Base-by-base conservation (phyloP, 2,888 invertebrate species). In the Balanococcus diminutus region DNA sequence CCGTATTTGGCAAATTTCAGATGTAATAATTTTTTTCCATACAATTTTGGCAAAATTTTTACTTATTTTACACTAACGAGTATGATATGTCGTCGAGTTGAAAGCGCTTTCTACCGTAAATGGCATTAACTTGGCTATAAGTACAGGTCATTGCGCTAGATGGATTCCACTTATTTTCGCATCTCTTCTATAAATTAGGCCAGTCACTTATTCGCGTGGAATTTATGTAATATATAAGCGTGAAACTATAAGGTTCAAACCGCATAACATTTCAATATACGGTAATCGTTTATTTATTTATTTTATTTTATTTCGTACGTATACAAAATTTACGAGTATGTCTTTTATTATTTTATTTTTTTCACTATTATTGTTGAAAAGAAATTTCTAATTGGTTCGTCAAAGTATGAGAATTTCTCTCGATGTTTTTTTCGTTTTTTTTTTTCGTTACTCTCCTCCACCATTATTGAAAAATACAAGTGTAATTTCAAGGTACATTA, bases 371-470 rank as follows among this genome's bases (percentile, higher is more conserved):
- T 36, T 79, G 75, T 79, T 19, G 22, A 22, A 36, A 32, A 79
- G 75, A 79, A 79, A 79, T 79, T 79, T 79, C 75, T 79, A 79
- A 79, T 79, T 79, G 75, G 75, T 36, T 79, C 31, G 31, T 72
- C 72, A 28, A 79, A 16, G 16, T 67, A 72, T 72, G 11, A 1
- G 36, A 36, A 8, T 79, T 79, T 36, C 36, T 36, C 75, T 79
- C 9, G 36, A 11, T 36, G 36, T 42, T 42, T 42, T 42, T 42
- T 67, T 14, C 11, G n/a, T 28, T 28, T 28, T 79, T 79, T 36
- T 79, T 79, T 19, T 79, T 22, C 11, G 32, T 19, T 19, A 6
- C 1, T 56, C 56, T 8, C 19, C 22, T 14, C 56, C 22, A 22
- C 56, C 22, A 22, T 56, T 56, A 56, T 56, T 56, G 56, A 56